Conservation (phyloP, 2,113 vertebrate species). For the Delphinus delphis region DNA sequence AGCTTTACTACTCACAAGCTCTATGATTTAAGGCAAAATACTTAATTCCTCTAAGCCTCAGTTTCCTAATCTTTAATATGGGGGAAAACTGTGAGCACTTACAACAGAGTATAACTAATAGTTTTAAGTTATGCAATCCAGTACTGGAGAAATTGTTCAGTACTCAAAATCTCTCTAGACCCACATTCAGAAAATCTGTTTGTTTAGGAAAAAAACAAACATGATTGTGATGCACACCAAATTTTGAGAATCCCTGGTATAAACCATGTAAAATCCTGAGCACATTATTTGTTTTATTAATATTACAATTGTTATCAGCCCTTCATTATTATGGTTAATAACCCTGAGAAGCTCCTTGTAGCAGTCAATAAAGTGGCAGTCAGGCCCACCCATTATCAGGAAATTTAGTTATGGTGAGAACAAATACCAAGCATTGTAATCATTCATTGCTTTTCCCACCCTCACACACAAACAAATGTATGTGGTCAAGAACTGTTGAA, state of each 20-base stretch:
- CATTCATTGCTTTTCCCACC: neutral
- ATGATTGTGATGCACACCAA: neutral
- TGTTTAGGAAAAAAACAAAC: neutral
- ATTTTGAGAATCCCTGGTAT: neutral
- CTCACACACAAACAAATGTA: neutral
- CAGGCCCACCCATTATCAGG: neutral
- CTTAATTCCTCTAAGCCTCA: neutral
- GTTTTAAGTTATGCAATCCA: neutral
- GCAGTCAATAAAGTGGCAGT: neutral
- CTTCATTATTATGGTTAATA: neutral
- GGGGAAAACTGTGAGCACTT: neutral
- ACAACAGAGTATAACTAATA: neutral
- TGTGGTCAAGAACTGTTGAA: neutral
- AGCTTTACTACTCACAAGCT: neutral
- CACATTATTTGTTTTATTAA: neutral
- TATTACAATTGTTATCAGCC: neutral
- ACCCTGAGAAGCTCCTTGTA: neutral
- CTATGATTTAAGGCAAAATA: neutral
- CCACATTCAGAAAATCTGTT: neutral
- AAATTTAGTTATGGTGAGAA: neutral
- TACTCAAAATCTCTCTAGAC: neutral
- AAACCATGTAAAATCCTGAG: neutral
- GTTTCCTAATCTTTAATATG: neutral
- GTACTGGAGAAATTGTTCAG: neutral
- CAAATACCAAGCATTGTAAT: neutral